Percentiles rank a stretch among this genome's conserved stretches.
Evolutionary conservation across 2,113 vertebrate species (phyloP).

Genomic region (Otus sunia): DNA sequence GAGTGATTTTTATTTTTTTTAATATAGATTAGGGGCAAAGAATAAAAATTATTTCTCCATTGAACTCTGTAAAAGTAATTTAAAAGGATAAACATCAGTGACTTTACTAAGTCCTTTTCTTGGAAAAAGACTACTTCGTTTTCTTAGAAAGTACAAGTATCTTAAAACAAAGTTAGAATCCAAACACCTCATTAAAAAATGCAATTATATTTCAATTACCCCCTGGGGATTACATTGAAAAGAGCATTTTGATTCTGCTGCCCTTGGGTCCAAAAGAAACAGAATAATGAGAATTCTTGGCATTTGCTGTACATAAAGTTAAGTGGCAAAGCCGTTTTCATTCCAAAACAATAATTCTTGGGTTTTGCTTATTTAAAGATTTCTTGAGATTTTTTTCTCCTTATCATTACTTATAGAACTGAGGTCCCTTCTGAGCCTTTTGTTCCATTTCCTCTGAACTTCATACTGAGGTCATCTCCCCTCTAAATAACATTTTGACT

Average conservation of each 20-base stretch:
- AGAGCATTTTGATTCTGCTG: neutral
- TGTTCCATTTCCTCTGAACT: neutral
- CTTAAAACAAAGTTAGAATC: neutral
- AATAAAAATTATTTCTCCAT: neutral
- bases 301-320: neutral
- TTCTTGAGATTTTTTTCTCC: neutral
- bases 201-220: slow-evolving; percentile 5
- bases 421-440: neutral
- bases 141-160: neutral
- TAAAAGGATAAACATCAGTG: neutral
- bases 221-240: neutral
- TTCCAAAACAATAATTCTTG: neutral
- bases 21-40: neutral
- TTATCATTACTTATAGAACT: neutral
- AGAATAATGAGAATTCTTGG: neutral
- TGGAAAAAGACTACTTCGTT: neutral
- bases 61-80: neutral
- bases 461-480: neutral
- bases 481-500: neutral
- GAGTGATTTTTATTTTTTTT: neutral
- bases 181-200: neutral
- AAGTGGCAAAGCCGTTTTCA: neutral
- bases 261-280: neutral
- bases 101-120: neutral
- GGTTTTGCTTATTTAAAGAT: neutral